Evolutionary conservation across 2,888 invertebrate genomes (phyloP), one percentile per base, ranked within the genome.

Genomic region (Polyommatus iphigenia): DNA sequence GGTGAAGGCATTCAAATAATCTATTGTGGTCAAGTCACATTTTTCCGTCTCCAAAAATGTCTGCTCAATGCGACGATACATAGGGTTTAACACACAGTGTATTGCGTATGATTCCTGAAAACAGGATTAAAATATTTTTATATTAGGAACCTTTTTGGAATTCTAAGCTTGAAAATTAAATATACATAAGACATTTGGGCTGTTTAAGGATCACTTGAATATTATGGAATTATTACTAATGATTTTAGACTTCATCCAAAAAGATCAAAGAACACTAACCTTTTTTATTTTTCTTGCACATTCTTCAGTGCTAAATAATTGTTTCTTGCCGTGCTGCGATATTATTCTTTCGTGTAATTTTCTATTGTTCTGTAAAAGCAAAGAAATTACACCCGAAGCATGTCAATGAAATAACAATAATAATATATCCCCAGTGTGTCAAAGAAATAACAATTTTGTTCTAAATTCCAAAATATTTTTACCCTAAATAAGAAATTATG

Each of bases 401-500:
- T 54, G 13, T 18, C 18, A 18, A 54, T 54, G 18, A 18, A 54
- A 54, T 4, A 54, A 54, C 54, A 54, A 46, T 32, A 32, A 32
- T 32, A 32, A 32, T 32, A 32, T n/a, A n/a, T n/a, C n/a, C n/a
- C n/a, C n/a, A n/a, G n/a, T n/a, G n/a, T 54, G 13, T 18, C 18
- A 18, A 54, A 18, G 18, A 18, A 54, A 54, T 4, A 54, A 54
- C 54, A 54, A 46, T 46, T 46, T 5, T 54, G 54, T 54, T 54
- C 54, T 5, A 54, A 54, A 54, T 54, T 54, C 18, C 54, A 54
- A 46, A 46, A 46, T 46, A 46, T 36, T 24, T 59, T 59, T 86
- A 96, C 96, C 85, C 91, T 87, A 81, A 96, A 95, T 82, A 95
- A 93, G 80, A 95, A 93, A 80, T 94, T 93, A 82, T 95, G 96